Evolutionary conservation across 2,888 invertebrate genomes (phyloP).

Genomic region (Philereme vetulata): DNA sequence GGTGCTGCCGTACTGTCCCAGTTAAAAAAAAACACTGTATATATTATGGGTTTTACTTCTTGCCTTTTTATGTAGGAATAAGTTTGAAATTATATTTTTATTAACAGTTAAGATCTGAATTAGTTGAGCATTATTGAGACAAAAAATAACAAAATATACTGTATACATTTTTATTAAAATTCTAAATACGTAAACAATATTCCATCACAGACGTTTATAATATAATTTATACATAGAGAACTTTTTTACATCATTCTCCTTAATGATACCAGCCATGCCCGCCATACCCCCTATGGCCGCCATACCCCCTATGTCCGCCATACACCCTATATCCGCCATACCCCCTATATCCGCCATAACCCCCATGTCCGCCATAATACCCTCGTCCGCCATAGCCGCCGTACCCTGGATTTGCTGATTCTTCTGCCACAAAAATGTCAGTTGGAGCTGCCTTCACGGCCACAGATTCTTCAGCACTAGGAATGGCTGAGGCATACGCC

Average conservation of each 20-base stretch:
- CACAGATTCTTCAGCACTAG: background rate
- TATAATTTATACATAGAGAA: background rate
- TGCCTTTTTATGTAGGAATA: too few species aligned
- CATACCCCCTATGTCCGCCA: conserved; percentile 8
- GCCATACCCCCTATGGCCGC: conserved; percentile 4
- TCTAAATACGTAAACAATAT: background rate
- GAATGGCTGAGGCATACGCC: conserved; percentile 34
- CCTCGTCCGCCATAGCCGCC: conserved; percentile 4
- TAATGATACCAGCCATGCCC: conserved; percentile 3
- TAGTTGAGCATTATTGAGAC: too few species aligned
- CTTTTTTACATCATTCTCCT: conserved; percentile 1
- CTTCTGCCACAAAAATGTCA: conserved; percentile 17
- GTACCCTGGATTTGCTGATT: background rate
- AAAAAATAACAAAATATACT: too few species aligned
- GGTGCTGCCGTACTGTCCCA: too few species aligned
- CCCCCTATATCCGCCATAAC: conserved; percentile 19
- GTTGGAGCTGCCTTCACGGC: background rate
- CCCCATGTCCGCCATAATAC: conserved; percentile 10
- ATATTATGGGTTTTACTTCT: too few species aligned
- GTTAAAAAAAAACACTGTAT: too few species aligned
- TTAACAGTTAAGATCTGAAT: too few species aligned
- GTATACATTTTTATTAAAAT: background rate
- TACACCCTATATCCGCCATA: conserved; percentile 17
- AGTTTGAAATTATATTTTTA: too few species aligned
- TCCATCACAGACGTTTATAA: background rate